Base-by-base conservation (phyloP, 2,797 vertebrate species). In the Coregonus sp. region DNA sequence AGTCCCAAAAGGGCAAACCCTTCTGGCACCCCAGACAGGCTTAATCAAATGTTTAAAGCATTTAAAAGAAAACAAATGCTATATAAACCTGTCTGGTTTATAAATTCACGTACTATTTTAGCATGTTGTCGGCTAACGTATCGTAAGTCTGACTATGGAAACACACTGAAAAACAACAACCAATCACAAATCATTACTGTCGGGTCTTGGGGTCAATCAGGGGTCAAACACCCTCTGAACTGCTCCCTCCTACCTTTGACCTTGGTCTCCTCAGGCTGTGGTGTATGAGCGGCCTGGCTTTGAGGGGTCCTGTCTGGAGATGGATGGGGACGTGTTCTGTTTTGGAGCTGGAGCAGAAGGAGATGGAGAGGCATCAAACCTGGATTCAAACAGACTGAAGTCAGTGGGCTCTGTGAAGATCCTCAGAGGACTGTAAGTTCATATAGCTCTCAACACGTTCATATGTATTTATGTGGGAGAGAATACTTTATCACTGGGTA, bases 351-450 rank as follows among this genome's bases (percentile, higher is more conserved):
- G 72, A 18, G 86, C 77, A 4, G 80, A 78, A 7, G 86, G 84
- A n/a, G 79, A 3, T 40, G 82, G 83, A 11, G 81, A 92, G 0
- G 79, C 2, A 12, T 51, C 1, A 9, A 73, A 78, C 59, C 82
- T 74, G 12, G 87, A 83, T 15, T 14, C 80, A 20, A 73, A 73
- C 4, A 75, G 75, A 0, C 72, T 96, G 29, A 65, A 69, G 0
- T 93, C 95, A 3, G 93, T 96, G 76, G 95, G 96, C 70, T 99
- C 98, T 4, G 74, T 99, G 78, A 97, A 95, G 93, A 95, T 99
- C 59, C 85, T 94, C 1, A 94, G 95, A 91, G 97, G 98, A 91
- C 59, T 99, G 98, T 99, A 91, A 96, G 98, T 97, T 78, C 67
- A 52, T 76, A 16, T 18, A 20, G 40, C 12, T 73, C 4, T 61